Percentiles rank a stretch among this genome's conserved stretches.
Conservation (phyloP, 2,797 vertebrate genomes). For the Lerista edwardsae region DNA sequence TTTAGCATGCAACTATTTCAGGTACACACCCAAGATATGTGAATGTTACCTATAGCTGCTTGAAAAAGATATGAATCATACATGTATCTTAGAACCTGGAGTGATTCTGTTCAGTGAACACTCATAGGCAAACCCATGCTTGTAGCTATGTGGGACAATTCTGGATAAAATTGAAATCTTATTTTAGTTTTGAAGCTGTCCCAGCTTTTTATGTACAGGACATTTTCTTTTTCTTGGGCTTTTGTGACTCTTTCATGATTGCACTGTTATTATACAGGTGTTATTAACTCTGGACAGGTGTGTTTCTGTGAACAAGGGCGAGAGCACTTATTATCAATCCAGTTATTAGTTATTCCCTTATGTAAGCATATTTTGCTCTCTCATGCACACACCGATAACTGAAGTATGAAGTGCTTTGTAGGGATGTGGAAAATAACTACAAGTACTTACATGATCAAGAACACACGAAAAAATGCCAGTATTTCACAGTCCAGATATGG, state of each 20-base stretch:
- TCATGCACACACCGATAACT: constrained; percentile 4
- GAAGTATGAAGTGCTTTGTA: constrained; percentile 9
- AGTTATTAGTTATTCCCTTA: constrained; percentile 37
- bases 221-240: constrained; percentile 26
- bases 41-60: background rate
- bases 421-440: constrained; percentile 29
- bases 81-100: background rate
- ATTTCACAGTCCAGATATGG: no score
- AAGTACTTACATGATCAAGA: background rate
- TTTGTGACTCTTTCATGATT: constrained; percentile 43
- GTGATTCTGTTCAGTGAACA: background rate
- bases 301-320: constrained; percentile 31
- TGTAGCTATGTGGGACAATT: background rate
- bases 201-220: constrained; percentile 28
- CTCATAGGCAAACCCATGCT: background rate
- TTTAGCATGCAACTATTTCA: background rate
- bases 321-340: constrained; percentile 37
- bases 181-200: constrained; percentile 16
- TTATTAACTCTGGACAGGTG: constrained; percentile 36
- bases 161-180: background rate
- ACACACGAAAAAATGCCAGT: background rate
- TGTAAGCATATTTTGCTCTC: constrained; percentile 13
- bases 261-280: constrained; percentile 44
- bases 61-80: background rate
- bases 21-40: no score